Evolutionary conservation across 2,113 vertebrate species (phyloP).

Genomic region (Epinephelus cyanopodus): DNA sequence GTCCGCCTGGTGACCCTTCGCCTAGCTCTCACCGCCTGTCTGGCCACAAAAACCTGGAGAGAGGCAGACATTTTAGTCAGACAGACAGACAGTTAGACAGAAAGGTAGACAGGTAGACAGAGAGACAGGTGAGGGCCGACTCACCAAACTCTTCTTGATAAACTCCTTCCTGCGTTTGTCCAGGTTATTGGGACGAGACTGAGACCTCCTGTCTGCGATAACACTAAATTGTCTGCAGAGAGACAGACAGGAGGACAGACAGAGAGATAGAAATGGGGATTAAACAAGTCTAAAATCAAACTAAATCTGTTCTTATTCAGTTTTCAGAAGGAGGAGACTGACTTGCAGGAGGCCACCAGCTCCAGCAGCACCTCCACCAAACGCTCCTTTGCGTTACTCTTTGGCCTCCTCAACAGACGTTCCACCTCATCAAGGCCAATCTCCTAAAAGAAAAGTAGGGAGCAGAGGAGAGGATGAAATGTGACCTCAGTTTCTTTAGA

Average conservation of each 20-base stretch:
- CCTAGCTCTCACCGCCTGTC: constrained; percentile 85
- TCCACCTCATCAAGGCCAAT: constrained; percentile 89
- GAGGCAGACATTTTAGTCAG: constrained; percentile 8
- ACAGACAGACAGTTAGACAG: constrained; percentile 1
- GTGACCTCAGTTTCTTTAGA: not conserved
- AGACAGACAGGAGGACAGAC: not conserved
- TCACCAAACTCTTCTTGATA: constrained; percentile 88
- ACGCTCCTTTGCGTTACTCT: constrained; percentile 82
- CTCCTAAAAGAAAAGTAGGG: constrained; percentile 80
- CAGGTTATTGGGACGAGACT: constrained; percentile 88
- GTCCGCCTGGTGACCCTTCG: constrained; percentile 80
- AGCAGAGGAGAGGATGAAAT: not conserved
- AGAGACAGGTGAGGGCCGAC: constrained; percentile 44
- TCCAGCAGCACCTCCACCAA: constrained; percentile 89
- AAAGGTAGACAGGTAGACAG: not conserved
- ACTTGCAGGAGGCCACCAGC: constrained; percentile 93
- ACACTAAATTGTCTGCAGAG: constrained; percentile 88
- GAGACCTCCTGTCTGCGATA: constrained; percentile 83
- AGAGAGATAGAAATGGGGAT: not conserved
- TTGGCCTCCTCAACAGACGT: constrained; percentile 85
- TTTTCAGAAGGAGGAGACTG: constrained; percentile 40
- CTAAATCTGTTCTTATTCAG: not conserved
- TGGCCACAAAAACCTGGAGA: constrained; percentile 84
- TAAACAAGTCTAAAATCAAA: not conserved
- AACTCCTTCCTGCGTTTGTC: constrained; percentile 88